Percentiles rank a stretch among this genome's conserved stretches.
phyloP scores from a whole-genome alignment of 1,140 invertebrate genomes.

The Chironomus striatipennis region DNA sequence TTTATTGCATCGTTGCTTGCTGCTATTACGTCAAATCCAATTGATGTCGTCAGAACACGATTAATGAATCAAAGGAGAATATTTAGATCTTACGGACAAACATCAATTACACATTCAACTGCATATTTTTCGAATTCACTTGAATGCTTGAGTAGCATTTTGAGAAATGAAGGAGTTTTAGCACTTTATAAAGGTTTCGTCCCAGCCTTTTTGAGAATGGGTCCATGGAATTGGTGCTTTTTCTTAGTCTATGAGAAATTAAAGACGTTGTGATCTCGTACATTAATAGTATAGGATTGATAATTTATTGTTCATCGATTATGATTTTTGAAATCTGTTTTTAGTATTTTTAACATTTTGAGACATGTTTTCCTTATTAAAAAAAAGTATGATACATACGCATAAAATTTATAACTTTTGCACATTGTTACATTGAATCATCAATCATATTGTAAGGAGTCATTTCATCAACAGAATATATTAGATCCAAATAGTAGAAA shows the following conservation, averaged over 20 bases:
- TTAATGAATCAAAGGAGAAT: constrained; percentile 81
- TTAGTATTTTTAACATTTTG: no score
- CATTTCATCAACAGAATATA: no score
- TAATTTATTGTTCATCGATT: no score
- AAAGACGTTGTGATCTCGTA: constrained; percentile 46
- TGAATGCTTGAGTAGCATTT: constrained; percentile 32
- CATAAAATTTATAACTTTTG: no score
- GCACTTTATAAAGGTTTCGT: constrained; percentile 94
- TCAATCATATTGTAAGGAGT: no score
- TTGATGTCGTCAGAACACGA: constrained; percentile 89
- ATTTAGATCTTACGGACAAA: constrained; percentile 42
- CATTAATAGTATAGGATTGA: no score
- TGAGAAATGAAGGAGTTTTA: constrained; percentile 57
- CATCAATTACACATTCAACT: constrained; percentile 27
- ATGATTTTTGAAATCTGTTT: no score
- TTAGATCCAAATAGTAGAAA: no score
- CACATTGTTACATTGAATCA: no score
- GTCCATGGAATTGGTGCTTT: constrained; percentile 96
- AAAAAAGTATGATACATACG: no score
- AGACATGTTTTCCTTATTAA: no score
- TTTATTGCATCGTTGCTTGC: constrained; percentile 86
- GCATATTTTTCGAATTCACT: constrained; percentile 40
- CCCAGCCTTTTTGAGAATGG: constrained; percentile 91
- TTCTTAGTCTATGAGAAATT: constrained; percentile 93
- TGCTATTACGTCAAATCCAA: constrained; percentile 86